Evolutionary conservation across 2,797 vertebrate genomes (phyloP).

Genomic region (Thamnophis elegans): DNA sequence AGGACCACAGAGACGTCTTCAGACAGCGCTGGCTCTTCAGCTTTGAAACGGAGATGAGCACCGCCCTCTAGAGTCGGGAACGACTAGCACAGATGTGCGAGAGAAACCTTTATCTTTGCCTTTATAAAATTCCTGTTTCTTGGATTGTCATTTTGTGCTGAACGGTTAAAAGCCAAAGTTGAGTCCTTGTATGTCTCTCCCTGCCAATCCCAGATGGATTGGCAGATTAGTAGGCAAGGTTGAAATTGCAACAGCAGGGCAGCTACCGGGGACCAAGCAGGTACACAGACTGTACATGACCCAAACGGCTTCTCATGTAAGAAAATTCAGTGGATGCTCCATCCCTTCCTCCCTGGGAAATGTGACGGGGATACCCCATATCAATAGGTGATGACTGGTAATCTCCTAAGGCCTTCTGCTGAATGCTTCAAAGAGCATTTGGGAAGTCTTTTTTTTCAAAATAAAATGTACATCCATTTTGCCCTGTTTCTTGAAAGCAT

Average conservation of each 20-base stretch:
- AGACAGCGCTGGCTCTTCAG: no score
- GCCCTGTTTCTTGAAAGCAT: neutral
- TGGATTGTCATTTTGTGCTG: conserved; percentile 31
- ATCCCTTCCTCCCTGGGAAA: neutral
- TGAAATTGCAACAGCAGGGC: neutral
- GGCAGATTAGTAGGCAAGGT: conserved; percentile 9
- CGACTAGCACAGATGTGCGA: no score
- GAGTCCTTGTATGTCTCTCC: neutral
- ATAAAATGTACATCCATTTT: accelerated
- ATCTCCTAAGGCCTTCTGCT: neutral
- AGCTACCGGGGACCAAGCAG: neutral
- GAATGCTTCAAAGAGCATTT: neutral
- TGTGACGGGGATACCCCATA: neutral
- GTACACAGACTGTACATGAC: neutral
- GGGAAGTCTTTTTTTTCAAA: neutral
- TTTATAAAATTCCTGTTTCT: neutral
- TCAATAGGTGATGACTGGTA: neutral
- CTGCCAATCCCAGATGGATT: neutral
- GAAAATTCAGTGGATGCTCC: neutral
- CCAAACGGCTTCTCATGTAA: neutral
- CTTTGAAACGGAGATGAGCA: no score
- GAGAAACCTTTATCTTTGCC: no score
- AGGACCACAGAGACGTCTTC: no score
- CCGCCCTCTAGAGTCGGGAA: no score
- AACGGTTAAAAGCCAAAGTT: conserved; percentile 8